Conservation (phyloP, 2,888 invertebrate species). For the Sepioteuthis lessoniana region DNA sequence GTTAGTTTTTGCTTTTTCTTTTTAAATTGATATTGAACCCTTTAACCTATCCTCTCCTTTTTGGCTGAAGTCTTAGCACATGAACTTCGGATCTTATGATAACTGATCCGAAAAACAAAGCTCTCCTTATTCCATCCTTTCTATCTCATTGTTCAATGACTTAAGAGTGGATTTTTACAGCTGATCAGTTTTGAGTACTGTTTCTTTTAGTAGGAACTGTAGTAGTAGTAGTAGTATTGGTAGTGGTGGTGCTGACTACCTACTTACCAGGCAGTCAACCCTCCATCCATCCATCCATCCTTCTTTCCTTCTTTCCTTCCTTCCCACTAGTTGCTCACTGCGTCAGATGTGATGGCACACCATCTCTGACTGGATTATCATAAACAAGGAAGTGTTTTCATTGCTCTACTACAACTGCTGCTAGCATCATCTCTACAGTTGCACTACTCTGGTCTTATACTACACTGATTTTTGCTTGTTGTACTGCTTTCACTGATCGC, state of each 20-base stretch:
- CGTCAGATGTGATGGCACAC: conserved; percentile 39
- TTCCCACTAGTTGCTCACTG: conserved; percentile 33
- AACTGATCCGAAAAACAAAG: not conserved
- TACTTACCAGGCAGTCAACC: not conserved
- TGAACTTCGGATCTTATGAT: not conserved
- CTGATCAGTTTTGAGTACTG: conserved; percentile 33
- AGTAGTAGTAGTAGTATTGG: not conserved
- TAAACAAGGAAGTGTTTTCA: conserved; percentile 46
- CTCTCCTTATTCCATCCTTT: not conserved
- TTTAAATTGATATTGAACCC: not conserved
- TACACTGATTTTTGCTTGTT: conserved; percentile 23
- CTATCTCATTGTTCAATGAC: not conserved
- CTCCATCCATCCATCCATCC: not conserved
- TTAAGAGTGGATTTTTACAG: not conserved
- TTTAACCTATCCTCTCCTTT: not conserved
- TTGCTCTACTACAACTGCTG: not conserved
- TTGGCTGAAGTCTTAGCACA: not conserved
- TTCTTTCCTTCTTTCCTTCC: not conserved
- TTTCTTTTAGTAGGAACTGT: not conserved
- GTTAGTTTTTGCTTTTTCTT: too few relatives aligned
- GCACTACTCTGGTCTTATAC: not conserved
- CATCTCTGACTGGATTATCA: conserved; percentile 46
- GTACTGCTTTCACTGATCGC: not conserved
- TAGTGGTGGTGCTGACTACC: not conserved
- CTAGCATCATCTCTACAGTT: not conserved